Conservation (phyloP, 2,797 vertebrate species). For the Falco peregrinus region DNA sequence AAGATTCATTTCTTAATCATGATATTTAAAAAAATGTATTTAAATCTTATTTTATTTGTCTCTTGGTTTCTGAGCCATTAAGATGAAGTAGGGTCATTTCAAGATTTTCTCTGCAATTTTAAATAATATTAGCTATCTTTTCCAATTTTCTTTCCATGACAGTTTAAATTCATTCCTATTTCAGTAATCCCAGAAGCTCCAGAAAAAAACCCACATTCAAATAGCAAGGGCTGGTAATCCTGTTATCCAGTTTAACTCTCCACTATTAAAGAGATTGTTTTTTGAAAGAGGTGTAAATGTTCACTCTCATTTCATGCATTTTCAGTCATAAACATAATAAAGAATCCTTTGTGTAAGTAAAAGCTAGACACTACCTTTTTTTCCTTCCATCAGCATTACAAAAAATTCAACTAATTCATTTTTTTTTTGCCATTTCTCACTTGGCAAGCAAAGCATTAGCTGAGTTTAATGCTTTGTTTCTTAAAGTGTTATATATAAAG, state of each 20-base stretch:
- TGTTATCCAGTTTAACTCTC: not conserved
- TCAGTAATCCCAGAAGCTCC: not conserved
- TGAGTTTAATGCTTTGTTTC: not conserved
- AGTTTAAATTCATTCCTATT: not conserved
- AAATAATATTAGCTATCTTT: not conserved
- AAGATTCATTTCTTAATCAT: not conserved
- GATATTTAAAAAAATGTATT: not conserved
- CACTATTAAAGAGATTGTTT: not conserved
- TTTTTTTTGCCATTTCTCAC: not conserved
- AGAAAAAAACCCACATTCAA: not conserved
- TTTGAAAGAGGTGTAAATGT: not conserved
- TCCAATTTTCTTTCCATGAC: not conserved
- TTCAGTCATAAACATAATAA: constrained; percentile 2
- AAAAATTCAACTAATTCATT: not conserved
- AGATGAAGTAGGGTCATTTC: not conserved
- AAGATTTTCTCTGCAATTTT: not conserved
- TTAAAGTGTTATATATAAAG: not conserved
- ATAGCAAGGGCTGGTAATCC: not conserved
- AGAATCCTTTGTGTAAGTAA: not conserved
- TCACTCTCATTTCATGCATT: not conserved
- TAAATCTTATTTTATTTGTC: not conserved
- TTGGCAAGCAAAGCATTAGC: not conserved
- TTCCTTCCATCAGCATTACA: not conserved
- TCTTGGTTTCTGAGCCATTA: not conserved
- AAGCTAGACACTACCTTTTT: not conserved